Evolutionary conservation across 2,888 invertebrate species (phyloP), one percentile per base, ranked within the genome.

Genomic region (Chrysotoxum bicinctum): DNA sequence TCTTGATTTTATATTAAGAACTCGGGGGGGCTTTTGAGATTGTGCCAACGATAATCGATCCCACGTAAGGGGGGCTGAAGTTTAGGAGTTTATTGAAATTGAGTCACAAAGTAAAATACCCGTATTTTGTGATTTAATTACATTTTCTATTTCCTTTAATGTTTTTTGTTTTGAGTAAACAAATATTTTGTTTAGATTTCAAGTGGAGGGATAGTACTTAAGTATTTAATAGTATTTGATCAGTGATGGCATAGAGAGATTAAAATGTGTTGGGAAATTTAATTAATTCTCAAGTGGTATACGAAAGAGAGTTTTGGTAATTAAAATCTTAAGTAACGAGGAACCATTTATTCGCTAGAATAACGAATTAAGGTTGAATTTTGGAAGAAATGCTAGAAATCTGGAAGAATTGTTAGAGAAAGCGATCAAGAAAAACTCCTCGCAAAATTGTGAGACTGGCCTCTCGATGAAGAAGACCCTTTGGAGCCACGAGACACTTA

Each of bases 151-250:
- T n/a, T 40, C n/a, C n/a, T n/a, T 3, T 16, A 8, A 5, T n/a
- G 0, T 56, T 23, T 43, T 62, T 1, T 16, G 12, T 37, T 26
- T 45, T 37, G 37, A 1, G 37, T 60, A 26, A 23, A 62, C 16
- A 62, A 43, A 21, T 23, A 19, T 19, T 45, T 45, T 48, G 21
- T 26, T 16, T 62, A 16, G 64, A 43, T 45, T 64, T 60, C 16
- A 60, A 60, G 64, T 45, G 45, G 19, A 30, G 14, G 23, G 19
- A 60, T 60, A n/a, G 9, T 40, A 21, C 40, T 60, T 40, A n/a
- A 40, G 60, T 35, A 35, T 21, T 60, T 40, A 23, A 60, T 37
- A 40, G 37, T 40, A 40, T 60, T 40, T 60, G 26, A 40, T 60
- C n/a, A 23, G n/a, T 40, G 60, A 26, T 50, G 50, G 23, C 6